Evolutionary conservation across 1,140 invertebrate species (phyloP).

Genomic region (Drosophila subobscura): DNA sequence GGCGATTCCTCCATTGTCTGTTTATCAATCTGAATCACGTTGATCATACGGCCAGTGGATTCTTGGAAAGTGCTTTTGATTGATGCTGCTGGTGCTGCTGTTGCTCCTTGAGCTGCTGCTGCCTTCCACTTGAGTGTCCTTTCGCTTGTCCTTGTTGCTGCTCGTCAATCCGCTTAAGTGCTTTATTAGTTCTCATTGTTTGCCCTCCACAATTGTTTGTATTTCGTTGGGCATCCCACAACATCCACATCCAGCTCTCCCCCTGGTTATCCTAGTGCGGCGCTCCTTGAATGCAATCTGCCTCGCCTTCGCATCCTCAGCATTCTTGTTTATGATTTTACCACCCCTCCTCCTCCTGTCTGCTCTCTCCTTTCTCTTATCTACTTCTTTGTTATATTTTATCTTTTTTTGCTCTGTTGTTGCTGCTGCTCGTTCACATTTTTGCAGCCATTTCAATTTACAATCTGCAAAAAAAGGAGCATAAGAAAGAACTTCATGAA

Average conservation of each 20-base stretch:
- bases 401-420: constrained; percentile 12
- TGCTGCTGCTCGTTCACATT: constrained; percentile 32
- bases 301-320: constrained; percentile 51
- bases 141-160: constrained; percentile 32
- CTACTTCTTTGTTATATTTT: neutral
- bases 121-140: constrained; percentile 39
- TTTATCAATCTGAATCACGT: constrained; percentile 45
- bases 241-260: constrained; percentile 24
- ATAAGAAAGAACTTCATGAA: constrained; percentile 12
- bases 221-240: constrained; percentile 25
- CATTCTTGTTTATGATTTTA: constrained; percentile 53
- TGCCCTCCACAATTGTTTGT: constrained; percentile 55
- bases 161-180: constrained; percentile 67
- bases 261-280: constrained; percentile 20
- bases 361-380: constrained; percentile 2
- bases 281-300: constrained; percentile 55
- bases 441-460: constrained; percentile 62
- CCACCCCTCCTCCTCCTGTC: neutral
- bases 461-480: constrained; percentile 53
- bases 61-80: constrained; percentile 57
- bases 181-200: constrained; percentile 81
- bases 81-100: constrained; percentile 38
- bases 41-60: constrained; percentile 67
- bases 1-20: constrained; percentile 36
- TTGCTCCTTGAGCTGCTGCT: constrained; percentile 30